phyloP scores from a whole-genome alignment of 2,797 vertebrate species.

The Anabacerthia variegaticeps region DNA sequence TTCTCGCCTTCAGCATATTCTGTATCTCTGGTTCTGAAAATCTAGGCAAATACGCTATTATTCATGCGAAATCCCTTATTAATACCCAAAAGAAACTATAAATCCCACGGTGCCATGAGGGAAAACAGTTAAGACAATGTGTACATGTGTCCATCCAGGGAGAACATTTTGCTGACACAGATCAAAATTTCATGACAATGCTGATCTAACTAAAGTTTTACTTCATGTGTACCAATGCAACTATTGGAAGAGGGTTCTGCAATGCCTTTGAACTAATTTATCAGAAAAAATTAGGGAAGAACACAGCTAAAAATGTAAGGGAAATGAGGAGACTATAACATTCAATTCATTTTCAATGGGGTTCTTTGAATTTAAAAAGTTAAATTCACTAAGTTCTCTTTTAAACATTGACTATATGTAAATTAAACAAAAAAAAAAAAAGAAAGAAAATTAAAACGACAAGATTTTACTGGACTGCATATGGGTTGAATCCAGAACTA shows the following conservation, averaged over 20 bases:
- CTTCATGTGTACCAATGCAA: neutral
- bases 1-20: neutral
- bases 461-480: neutral
- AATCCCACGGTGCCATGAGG: neutral
- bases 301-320: neutral
- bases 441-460: neutral
- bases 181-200: neutral
- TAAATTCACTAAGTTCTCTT: neutral
- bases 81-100: neutral
- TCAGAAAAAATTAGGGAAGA: neutral
- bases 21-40: neutral
- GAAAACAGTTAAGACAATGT: neutral
- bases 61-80: neutral
- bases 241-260: neutral
- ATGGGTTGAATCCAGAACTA: neutral
- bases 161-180: neutral
- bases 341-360: neutral
- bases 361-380: neutral
- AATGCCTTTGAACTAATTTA: neutral
- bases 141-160: neutral
- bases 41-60: neutral
- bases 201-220: neutral
- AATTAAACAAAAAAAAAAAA: fast-evolving
- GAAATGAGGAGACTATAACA: neutral
- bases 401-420: neutral